Base-by-base conservation (phyloP, 2,888 invertebrate species). In the Vanessa cardui region DNA sequence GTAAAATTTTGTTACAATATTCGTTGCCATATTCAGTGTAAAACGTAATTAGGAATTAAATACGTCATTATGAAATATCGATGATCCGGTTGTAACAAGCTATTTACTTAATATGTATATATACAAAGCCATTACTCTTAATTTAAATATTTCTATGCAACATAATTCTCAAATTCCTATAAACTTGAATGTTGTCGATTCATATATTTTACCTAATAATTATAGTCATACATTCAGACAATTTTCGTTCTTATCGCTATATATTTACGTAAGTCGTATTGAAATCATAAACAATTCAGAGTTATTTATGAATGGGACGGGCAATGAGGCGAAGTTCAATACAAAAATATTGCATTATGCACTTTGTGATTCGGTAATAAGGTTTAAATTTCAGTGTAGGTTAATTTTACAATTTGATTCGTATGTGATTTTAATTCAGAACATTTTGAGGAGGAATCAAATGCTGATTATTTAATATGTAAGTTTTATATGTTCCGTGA, bases 231-330 rank as follows among this genome's bases (percentile, higher is more conserved):
- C n/a, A 54, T 54, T 46, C 47, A 47, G 60, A 39, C 26, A 33
- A 65, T 65, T 59, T 65, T 65, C 60, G 33, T 60, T 46, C 52
- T 54, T 65, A 47, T 56, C 39, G 26, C 47, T 18, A 61, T 65
- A 65, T 58, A 65, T 65, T 61, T 66, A 60, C 52, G 45, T 21
- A 16, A 56, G 46, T 56, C 56, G n/a, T 60, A 66, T 66, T 61
- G 60, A 66, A 39, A 61, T 66, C 65, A 66, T 61, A 61, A 66
- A 66, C 54, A 54, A 66, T 61, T 61, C 65, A 56, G 65, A 66
- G 21, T 52, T 61, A 61, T 66, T 64, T 64, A 60, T 52, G 65
- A 66, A 66, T 66, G 65, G 65, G 65, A 56, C 60, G 65, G 54
- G 54, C 60, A 60, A 47, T 65, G 60, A 54, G 39, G 39, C 54